These are phyloP conservation scores for Platypus cylindrus DNA, from an alignment of 2,888 invertebrate species.

Conservation along the genomic window DNA sequence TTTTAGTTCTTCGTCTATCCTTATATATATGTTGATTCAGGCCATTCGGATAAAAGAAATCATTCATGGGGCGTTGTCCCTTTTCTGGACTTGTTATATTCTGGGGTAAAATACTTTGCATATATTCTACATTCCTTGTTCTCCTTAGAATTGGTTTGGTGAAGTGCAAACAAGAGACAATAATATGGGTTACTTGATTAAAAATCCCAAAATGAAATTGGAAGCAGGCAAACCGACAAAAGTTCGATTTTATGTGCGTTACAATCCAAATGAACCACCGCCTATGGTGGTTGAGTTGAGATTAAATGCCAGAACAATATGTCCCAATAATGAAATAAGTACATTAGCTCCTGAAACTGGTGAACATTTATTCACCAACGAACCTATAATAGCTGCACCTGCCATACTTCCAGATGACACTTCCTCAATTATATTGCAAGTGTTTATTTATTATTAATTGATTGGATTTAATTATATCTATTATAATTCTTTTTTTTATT, in stretches of 20 bases:
- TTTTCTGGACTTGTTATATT: too few species aligned
- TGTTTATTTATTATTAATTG: not conserved
- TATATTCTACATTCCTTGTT: too few species aligned
- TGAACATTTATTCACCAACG: conserved; percentile 23
- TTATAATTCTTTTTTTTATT: not conserved
- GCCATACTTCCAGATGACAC: not conserved
- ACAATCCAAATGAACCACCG: conserved; percentile 40
- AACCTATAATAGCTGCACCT: conserved; percentile 10
- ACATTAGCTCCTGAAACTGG: conserved; percentile 31
- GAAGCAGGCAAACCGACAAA: conserved; percentile 41
- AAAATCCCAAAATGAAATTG: conserved; percentile 44
- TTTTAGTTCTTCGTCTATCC: too few species aligned
- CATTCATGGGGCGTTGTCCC: too few species aligned
- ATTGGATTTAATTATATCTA: too few species aligned
- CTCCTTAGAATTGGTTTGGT: conserved; percentile 38
- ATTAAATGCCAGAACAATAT: conserved; percentile 45
- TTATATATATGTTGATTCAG: too few species aligned
- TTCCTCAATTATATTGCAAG: not conserved
- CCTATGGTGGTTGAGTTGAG: conserved; percentile 22
- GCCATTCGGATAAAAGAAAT: too few species aligned
- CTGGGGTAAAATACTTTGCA: too few species aligned
- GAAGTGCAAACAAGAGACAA: conserved; percentile 46
- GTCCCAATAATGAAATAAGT: conserved; percentile 28
- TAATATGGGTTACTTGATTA: conserved; percentile 42
- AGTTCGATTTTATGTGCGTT: conserved; percentile 47